Evolutionary conservation across 2,888 invertebrate genomes (phyloP), one percentile per base, ranked within the genome.

Genomic region (Nemurella pictetii): DNA sequence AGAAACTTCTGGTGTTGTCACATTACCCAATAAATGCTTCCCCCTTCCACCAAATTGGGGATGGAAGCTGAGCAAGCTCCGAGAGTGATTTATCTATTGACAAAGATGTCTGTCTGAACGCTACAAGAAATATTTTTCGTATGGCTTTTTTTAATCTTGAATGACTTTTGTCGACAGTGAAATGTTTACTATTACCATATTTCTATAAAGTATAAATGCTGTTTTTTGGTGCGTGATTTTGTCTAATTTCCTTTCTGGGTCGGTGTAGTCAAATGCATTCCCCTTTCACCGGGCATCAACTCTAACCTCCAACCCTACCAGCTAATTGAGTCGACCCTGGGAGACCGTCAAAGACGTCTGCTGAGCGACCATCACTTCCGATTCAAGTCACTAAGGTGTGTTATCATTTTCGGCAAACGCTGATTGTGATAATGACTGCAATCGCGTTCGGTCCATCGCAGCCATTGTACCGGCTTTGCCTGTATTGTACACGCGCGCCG

Each of bases 1-100:
- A 72, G 82, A 84, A 84, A 85, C 85, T 85, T 84, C 84, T 85
- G 84, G 85, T 84, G 29, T 81, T 84, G 85, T 84, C 85, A 85
- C 84, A 84, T 85, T 85, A 84, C 82, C 84, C 84, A 84, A 85
- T 85, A 85, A 85, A 85, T 72, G 83, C 84, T 82, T 36, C n/a
- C 82, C 82, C 82, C 80, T 29, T 75, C 84, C 82, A 36, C 25
- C 73, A 28, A 29, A 30, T 78, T 28, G 81, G 81, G 30, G 27
- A 35, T 5, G 35, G 35, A 32, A 15, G 35, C 26, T n/a, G 81
- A 30, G 75, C 75, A 26, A 75, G 55, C 55, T 20, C 55, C 1
- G 78, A 36, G 81, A 81, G 35, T 81, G 81, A 81, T 81, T 81
- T 81, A 81, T 81, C 81, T 80, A 80, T 80, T 32, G 32, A 29